Evolutionary conservation across 2,113 vertebrate species (phyloP).

Genomic region (Rhinolophus ferrumequinum): DNA sequence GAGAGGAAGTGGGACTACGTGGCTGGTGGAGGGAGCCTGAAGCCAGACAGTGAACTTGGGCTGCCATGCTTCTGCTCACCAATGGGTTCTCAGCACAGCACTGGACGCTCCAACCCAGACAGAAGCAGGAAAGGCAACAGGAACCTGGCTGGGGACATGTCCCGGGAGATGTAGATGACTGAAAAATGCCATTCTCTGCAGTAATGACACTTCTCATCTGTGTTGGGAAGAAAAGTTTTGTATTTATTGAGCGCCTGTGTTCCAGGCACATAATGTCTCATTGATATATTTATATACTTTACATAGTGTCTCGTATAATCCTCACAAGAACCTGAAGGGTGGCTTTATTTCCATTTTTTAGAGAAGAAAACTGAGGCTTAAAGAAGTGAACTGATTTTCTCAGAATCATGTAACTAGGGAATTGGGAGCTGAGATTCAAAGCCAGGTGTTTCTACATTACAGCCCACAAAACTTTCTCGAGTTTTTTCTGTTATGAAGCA

Average conservation of each 20-base stretch:
- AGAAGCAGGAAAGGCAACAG: not conserved
- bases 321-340: not conserved
- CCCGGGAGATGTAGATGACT: not conserved
- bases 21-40: not conserved
- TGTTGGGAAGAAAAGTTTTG: not conserved
- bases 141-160: not conserved
- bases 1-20: not conserved
- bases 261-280: not conserved
- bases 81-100: not conserved
- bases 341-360: not conserved
- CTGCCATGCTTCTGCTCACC: not conserved
- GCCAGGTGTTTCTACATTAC: not conserved
- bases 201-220: not conserved
- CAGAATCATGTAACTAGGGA: not conserved
- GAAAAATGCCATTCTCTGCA: not conserved
- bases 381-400: not conserved
- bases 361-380: not conserved
- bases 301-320: not conserved
- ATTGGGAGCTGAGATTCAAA: not conserved
- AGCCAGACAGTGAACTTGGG: not conserved
- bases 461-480: not conserved
- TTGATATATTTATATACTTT: not conserved
- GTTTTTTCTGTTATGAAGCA: not conserved
- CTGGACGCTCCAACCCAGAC: not conserved
- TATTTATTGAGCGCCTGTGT: not conserved